These are phyloP conservation scores for Mylabris phalerata DNA, from an alignment of 1,140 invertebrate genomes.

Conservation along the genomic window DNA sequence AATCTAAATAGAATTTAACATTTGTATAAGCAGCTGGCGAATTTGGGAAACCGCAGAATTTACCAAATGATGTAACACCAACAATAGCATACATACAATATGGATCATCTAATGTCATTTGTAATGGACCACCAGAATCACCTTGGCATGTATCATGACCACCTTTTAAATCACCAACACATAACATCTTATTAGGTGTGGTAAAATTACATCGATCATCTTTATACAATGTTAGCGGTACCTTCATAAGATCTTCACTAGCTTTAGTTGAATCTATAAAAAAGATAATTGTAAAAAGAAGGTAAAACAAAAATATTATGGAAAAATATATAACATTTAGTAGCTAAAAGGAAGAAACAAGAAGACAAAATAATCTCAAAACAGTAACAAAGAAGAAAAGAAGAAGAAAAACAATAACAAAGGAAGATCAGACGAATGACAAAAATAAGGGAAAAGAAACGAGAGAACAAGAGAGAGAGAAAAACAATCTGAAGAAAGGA, in stretches of 20 bases:
- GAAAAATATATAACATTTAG: too few relatives aligned
- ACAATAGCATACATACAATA: constrained; percentile 47
- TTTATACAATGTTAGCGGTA: constrained; percentile 23
- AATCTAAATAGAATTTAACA: constrained; percentile 48
- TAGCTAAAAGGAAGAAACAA: too few relatives aligned
- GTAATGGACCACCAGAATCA: constrained; percentile 49
- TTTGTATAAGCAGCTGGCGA: constrained; percentile 51
- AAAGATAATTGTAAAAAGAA: too few relatives aligned
- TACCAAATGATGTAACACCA: constrained; percentile 49
- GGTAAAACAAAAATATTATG: too few relatives aligned
- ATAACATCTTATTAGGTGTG: constrained; percentile 24
- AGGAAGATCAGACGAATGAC: too few relatives aligned
- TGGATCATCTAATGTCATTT: constrained; percentile 26
- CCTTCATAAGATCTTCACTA: constrained; percentile 45
- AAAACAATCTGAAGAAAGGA: too few relatives aligned
- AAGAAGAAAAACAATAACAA: too few relatives aligned
- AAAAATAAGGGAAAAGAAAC: too few relatives aligned
- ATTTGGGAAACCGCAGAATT: constrained; percentile 37
- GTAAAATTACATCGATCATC: too few relatives aligned
- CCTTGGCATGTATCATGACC: constrained; percentile 37
- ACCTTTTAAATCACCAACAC: constrained; percentile 32
- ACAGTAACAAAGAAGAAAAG: too few relatives aligned
- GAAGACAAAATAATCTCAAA: too few relatives aligned
- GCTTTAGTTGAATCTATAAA: constrained; percentile 36
- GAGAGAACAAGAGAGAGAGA: too few relatives aligned